Evolutionary conservation across 2,797 vertebrate genomes (phyloP).

Genomic region (Gallinago solitaria): DNA sequence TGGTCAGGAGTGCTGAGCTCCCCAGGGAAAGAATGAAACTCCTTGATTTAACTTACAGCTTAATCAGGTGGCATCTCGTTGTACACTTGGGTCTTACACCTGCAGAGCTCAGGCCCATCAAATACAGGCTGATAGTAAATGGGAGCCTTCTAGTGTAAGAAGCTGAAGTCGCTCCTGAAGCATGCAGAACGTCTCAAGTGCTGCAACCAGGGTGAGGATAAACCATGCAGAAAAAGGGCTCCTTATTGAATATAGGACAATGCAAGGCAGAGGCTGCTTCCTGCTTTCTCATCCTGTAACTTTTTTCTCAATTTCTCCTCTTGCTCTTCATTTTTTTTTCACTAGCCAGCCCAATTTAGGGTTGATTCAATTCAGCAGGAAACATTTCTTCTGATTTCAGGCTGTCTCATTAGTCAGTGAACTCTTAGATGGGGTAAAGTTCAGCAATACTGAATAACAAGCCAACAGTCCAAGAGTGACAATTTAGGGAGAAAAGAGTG

Average conservation of each 20-base stretch:
- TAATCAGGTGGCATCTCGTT: background rate
- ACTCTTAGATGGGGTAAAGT: background rate
- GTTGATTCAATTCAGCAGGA: background rate
- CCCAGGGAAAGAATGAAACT: fast-evolving
- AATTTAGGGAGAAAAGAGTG: background rate
- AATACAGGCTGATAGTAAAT: background rate
- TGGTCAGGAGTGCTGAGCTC: background rate
- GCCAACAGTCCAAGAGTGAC: background rate
- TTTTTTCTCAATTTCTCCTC: background rate
- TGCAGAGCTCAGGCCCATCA: background rate
- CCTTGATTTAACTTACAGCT: background rate
- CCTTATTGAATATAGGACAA: background rate
- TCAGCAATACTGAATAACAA: background rate
- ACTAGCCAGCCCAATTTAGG: background rate
- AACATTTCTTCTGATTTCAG: background rate
- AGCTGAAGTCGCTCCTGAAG: background rate
- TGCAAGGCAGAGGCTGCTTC: background rate
- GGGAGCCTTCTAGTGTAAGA: background rate
- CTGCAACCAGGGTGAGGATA: background rate
- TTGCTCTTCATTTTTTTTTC: background rate
- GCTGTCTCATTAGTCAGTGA: background rate
- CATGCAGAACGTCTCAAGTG: background rate
- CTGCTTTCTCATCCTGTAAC: background rate
- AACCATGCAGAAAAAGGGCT: background rate
- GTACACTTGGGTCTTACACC: background rate